Conservation (phyloP, 2,797 vertebrate genomes). For the Heterohyrax brucei region DNA sequence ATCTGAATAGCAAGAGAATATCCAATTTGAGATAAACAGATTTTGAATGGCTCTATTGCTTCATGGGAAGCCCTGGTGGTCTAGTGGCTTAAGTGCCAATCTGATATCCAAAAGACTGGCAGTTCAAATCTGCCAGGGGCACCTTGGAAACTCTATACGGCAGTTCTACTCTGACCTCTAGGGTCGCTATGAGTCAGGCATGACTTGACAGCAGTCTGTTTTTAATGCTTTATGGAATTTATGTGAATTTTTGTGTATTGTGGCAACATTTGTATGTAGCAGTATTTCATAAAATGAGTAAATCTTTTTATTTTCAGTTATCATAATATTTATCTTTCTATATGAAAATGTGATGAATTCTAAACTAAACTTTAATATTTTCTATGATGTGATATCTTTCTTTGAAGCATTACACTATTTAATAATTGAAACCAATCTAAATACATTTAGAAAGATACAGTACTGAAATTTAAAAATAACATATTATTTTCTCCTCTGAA, state of each 20-base stretch:
- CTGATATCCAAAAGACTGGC: too few species aligned
- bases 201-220: too few species aligned
- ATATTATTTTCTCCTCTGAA: not conserved
- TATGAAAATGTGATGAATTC: not conserved
- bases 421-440: not conserved
- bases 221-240: not conserved
- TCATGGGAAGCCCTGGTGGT: too few species aligned
- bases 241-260: not conserved
- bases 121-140: too few species aligned
- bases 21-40: not conserved
- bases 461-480: not conserved
- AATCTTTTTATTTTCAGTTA: conserved; percentile 1
- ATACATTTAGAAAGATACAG: not conserved
- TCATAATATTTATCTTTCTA: not conserved
- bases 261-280: not conserved
- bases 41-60: not conserved
- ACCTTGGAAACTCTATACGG: too few species aligned
- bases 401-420: not conserved
- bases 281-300: conserved; percentile 2
- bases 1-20: not conserved
- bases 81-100: too few species aligned
- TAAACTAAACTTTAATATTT: conserved; percentile 20
- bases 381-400: not conserved
- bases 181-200: too few species aligned
- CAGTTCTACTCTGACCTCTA: too few species aligned